These are phyloP conservation scores for Gobio gobio DNA, from an alignment of 2,113 vertebrate genomes.

Conservation along the genomic window DNA sequence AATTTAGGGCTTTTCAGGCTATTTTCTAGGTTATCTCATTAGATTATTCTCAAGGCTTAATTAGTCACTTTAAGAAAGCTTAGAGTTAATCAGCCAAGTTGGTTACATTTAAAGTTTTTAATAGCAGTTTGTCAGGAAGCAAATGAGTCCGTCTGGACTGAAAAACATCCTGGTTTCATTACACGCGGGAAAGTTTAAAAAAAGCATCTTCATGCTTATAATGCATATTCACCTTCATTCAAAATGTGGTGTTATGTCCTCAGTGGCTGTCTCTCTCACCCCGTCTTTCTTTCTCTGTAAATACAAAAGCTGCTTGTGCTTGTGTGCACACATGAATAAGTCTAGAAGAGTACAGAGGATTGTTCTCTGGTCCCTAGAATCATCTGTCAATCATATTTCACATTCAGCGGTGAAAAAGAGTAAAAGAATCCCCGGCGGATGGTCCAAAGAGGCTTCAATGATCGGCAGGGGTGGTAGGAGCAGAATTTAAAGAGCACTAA, in stretches of 20 bases:
- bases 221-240: not conserved
- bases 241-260: not conserved
- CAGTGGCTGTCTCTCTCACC: conserved; percentile 1
- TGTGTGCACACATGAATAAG: conserved; percentile 60
- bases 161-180: conserved; percentile 68
- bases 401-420: conserved; percentile 67
- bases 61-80: no score
- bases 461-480: conserved; percentile 68
- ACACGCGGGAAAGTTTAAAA: conserved; percentile 9
- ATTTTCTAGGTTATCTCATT: conserved; percentile 65
- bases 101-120: conserved; percentile 68
- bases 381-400: conserved; percentile 79
- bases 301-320: conserved; percentile 31
- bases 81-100: conserved; percentile 69
- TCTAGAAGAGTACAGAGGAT: conserved; percentile 64
- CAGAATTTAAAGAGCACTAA: conserved; percentile 72
- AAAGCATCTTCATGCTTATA: not conserved
- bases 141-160: conserved; percentile 62
- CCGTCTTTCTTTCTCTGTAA: conserved; percentile 46
- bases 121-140: conserved; percentile 68
- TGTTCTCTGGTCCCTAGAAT: conserved; percentile 71
- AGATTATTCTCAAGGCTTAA: conserved; percentile 67
- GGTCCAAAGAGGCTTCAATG: conserved; percentile 74
- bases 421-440: conserved; percentile 68
- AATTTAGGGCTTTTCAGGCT: not conserved